Base-by-base conservation (phyloP, 1,140 invertebrate genomes). In the Microplitis mediator region DNA sequence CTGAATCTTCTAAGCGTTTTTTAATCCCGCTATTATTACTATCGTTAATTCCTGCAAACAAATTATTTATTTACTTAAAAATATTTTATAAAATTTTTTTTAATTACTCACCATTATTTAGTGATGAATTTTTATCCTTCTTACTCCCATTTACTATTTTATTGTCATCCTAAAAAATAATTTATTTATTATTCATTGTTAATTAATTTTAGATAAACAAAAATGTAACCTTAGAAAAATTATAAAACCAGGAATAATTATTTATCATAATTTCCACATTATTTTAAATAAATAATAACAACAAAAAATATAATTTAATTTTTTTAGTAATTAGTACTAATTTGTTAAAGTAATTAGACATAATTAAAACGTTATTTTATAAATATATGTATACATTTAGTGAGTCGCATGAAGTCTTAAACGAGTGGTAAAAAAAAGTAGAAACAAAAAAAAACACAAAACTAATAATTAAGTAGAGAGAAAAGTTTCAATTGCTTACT, bases 401-500 rank as follows among this genome's bases (percentile, higher is more conserved):
- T 14, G n/a, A 56, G 16, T 56, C 5, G 52, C 52, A 56, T 56
- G 52, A 56, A 56, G 52, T 56, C 14, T 5, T 56, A 14, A 56
- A 11, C 52, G 52, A 56, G 52, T 56, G 5, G 14, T n/a, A 3
- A 5, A 4, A 32, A 13, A 61, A 31, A 61, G 58, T 13, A 61
- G 16, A 61, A 61, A 32, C 16, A 61, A 61, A 61, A 61, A 60
- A 61, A 61, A 32, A 61, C 3, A 36, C 5, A n/a, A 63, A 36
- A 36, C 14, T 63, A 63, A 36, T n/a, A 31, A 35, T 35, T 31
- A 36, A 63, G 11, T 35, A 63, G 5, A 35, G 16, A 36, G n/a
- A 51, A 52, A 51, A 65, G 11, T 51, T 50, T 65, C 39, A 51
- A 51, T 65, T 14, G 63, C 65, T 74, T 77, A 81, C 80, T 66